Conservation (phyloP, 2,888 invertebrate genomes). For the Hypena proboscidalis region DNA sequence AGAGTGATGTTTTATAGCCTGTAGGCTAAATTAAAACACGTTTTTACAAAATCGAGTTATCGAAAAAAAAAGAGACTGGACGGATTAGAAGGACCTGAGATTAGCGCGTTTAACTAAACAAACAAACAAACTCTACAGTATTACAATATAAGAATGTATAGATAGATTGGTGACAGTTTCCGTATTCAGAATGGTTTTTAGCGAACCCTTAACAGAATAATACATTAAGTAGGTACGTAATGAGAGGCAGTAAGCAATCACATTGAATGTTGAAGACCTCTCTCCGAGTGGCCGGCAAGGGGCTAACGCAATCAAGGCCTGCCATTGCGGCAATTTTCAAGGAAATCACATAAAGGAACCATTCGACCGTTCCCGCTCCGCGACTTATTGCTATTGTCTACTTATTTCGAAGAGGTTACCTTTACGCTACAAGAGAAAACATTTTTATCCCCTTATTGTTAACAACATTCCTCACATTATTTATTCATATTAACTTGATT, state of each 20-base stretch:
- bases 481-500: conserved; percentile 6
- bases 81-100: too few species aligned
- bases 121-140: too few species aligned
- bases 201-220: conserved; percentile 32
- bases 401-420: conserved; percentile 32
- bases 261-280: conserved; percentile 47
- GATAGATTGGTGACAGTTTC: too few species aligned
- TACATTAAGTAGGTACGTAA: conserved; percentile 44
- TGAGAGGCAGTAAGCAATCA: conserved; percentile 49
- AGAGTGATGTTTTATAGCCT: too few species aligned
- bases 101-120: too few species aligned
- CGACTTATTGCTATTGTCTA: conserved; percentile 53
- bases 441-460: conserved; percentile 2
- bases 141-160: too few species aligned
- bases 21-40: too few species aligned
- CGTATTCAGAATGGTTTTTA: conserved; percentile 2
- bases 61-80: too few species aligned
- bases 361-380: conserved; percentile 41
- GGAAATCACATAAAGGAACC: conserved; percentile 63
- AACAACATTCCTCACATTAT: conserved; percentile 4
- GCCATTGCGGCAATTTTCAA: conserved; percentile 64
- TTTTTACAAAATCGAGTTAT: too few species aligned
- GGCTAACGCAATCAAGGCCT: conserved; percentile 62
- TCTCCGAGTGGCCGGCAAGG: conserved; percentile 47
- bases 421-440: conserved; percentile 2